Base-by-base conservation (phyloP, 2,888 invertebrate genomes). In the Coenonympha arcania region DNA sequence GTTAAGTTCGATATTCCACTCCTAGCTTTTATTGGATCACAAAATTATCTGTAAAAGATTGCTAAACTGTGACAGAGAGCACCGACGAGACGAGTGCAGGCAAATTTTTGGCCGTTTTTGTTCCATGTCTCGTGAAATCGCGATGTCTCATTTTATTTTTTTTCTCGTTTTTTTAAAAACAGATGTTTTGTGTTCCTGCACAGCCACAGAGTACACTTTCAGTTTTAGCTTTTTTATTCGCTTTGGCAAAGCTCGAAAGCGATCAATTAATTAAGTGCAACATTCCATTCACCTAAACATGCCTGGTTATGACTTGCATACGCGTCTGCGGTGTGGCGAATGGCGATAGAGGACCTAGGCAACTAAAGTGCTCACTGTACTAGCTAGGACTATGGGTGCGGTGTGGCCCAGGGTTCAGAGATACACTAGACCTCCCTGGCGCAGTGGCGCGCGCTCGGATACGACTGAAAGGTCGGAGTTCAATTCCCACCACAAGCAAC, bases 41-140 rank as follows among this genome's bases (percentile, higher is more conserved):
- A 3, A 24, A 8, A 9, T 2, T 2, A 2, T 8, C 3, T 24
- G 24, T 24, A 24, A 13, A 36, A 11, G 11, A 11, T 36, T 20
- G 11, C 36, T 20, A 20, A 0, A 20, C 36, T 11, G 6, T 5
- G 36, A 6, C 6, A 11, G 11, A 36, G 11, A 11, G 13, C 13
- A 11, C 11, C 11, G 28, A n/a, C n/a, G 2, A 11, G 36, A 36
- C 36, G 20, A 11, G 36, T 20, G 36, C 6, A 36, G 20, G 19
- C 19, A 36, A 36, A 36, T 36, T 36, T 41, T 42, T 42, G 28
- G 30, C 28, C 30, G 41, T 42, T 42, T 42, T 42, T 42, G 30
- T 42, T 30, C 30, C 41, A 11, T 2, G 30, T 42, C 41, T 42
- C 41, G 28, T n/a, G 11, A 30, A 18, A 30, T 30, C 41, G 41